Base-by-base conservation (phyloP, 2,888 invertebrate genomes). In the Meta bourneti region DNA sequence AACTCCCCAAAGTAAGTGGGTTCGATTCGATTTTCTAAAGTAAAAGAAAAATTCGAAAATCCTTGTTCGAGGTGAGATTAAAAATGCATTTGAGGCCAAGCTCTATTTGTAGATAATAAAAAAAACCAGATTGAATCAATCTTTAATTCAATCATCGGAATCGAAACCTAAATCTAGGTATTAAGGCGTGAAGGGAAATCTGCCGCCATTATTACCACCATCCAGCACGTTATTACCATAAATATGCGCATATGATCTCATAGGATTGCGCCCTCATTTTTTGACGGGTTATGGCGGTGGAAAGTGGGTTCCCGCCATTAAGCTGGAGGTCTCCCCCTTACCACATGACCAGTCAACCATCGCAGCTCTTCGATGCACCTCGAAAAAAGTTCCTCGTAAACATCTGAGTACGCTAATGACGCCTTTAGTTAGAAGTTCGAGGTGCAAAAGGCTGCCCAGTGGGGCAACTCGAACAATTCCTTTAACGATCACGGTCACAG, bases 211-310 rank as follows among this genome's bases (percentile, higher is more conserved):
- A 61, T 61, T 61, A 9, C 61, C 61, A 7, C 16, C 61, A 16
- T 61, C 16, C 61, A 61, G 16, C 11, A 61, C 61, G 16, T 61
- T 61, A 61, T 61, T 61, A 61, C 61, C 61, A 61, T 61, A 61
- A 61, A 61, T 61, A 61, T 61, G 61, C 61, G 61, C 61, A 61
- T 61, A 61, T 61, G 61, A 61, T 61, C 61, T 61, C 61, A 61
- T 61, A 61, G 61, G 61, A 61, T 61, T 61, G 61, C 61, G 61
- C 61, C 61, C 61, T 61, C 61, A 16, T 61, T 61, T 61, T 61
- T 61, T 61, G 61, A 61, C 61, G 61, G 61, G 61, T 34, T 34
- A 34, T 34, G 34, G 34, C 34, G 4, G 34, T 61, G 61, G 61
- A 61, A 61, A 61, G 61, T 61, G 61, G 61, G 61, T 61, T 61